Evolutionary conservation across 2,797 vertebrate genomes (phyloP).

Genomic region (Sebastiscus albofasciatus): DNA sequence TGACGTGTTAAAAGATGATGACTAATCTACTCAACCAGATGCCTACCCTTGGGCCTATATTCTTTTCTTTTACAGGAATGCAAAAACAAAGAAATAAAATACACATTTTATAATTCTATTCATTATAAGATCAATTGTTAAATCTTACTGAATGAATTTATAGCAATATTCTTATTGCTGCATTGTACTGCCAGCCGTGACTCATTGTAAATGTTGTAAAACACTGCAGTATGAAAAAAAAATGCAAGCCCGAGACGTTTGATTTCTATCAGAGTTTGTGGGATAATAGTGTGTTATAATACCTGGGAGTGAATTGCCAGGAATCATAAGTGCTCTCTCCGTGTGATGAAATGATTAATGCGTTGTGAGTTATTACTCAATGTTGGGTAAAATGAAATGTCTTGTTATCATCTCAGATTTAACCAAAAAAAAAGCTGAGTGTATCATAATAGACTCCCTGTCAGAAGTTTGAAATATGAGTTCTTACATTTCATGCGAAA

Average conservation of each 20-base stretch:
- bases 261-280: slow-evolving; percentile 10
- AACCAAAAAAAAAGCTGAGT: slow-evolving; percentile 2
- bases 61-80: slow-evolving; percentile 8
- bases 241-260: neutral
- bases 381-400: slow-evolving; percentile 40
- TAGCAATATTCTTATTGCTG: neutral
- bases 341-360: slow-evolving; percentile 39
- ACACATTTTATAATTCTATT: neutral
- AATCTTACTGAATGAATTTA: neutral
- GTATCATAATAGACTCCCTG: slow-evolving; percentile 18
- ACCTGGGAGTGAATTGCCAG: slow-evolving; percentile 20
- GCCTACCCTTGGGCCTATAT: neutral
- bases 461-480: slow-evolving; percentile 19
- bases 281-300: slow-evolving; percentile 23
- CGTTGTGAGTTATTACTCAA: slow-evolving; percentile 10
- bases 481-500: neutral
- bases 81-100: slow-evolving; percentile 1
- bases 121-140: neutral
- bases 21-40: slow-evolving; percentile 31
- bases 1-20: slow-evolving; percentile 30
- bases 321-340: slow-evolving; percentile 16
- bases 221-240: neutral
- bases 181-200: neutral
- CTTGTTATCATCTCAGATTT: slow-evolving; percentile 25
- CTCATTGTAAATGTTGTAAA: neutral